Conservation (phyloP, 1,140 invertebrate species). For the Drosophila mauritiana region DNA sequence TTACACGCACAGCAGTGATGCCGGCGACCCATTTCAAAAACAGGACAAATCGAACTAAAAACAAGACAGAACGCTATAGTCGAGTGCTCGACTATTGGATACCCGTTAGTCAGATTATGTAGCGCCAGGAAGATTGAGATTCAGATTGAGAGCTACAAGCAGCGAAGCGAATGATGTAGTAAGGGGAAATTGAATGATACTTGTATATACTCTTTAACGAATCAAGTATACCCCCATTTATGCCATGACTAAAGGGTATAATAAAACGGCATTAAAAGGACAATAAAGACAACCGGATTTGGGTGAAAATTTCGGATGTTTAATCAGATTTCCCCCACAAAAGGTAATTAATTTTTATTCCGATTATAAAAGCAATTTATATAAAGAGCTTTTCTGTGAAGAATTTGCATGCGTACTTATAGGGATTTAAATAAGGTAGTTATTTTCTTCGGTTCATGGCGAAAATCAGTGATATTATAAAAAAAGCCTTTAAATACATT, state of each 20-base stretch:
- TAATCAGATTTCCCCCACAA: constrained; percentile 1
- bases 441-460: no score
- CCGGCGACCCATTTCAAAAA: constrained; percentile 26
- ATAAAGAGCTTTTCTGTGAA: not conserved
- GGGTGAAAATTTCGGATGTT: not conserved
- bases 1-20: constrained; percentile 15
- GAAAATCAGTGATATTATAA: no score
- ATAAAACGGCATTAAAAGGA: constrained; percentile 3
- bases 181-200: no score
- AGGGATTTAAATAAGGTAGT: not conserved
- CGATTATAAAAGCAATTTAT: constrained; percentile 4
- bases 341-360: constrained; percentile 28
- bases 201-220: no score
- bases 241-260: no score
- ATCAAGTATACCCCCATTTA: no score
- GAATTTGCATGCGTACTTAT: not conserved
- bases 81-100: no score
- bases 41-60: constrained; percentile 28
- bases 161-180: no score
- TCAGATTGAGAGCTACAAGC: no score
- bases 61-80: not conserved
- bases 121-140: no score
- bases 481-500: no score
- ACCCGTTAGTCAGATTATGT: no score
- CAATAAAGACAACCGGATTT: not conserved